A percentile compares a stretch with the other conserved stretches of the same genome.
Evolutionary conservation across 1,140 invertebrate genomes (phyloP).

Genomic region (Stegodyphus dumicola): DNA sequence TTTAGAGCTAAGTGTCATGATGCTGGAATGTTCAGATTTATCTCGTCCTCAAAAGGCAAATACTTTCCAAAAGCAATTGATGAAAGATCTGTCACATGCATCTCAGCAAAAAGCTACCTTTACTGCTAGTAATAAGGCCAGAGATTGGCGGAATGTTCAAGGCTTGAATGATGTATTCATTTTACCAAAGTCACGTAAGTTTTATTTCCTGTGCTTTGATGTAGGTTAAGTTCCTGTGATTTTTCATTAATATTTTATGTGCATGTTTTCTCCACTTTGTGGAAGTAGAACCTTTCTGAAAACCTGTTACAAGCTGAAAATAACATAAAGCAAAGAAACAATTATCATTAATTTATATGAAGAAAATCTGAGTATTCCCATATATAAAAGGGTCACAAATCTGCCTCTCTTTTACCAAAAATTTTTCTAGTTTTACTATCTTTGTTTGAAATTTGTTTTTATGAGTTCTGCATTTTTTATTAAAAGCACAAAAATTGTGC

Average conservation of each 20-base stretch:
- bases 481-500: too few species aligned
- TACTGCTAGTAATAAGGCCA: constrained; percentile 45
- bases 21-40: constrained; percentile 39
- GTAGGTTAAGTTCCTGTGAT: too few species aligned
- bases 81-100: constrained; percentile 36
- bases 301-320: too few species aligned
- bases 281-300: too few species aligned
- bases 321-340: too few species aligned
- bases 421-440: too few species aligned
- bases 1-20: constrained; percentile 19
- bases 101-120: constrained; percentile 32
- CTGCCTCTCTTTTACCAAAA: too few species aligned
- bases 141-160: constrained; percentile 47
- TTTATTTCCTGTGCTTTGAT: not conserved
- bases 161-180: constrained; percentile 49
- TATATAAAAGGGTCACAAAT: too few species aligned
- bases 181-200: constrained; percentile 30
- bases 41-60: constrained; percentile 38
- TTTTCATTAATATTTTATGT: not conserved
- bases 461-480: too few species aligned
- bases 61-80: constrained; percentile 45
- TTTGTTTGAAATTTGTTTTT: too few species aligned
- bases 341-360: too few species aligned
- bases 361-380: too few species aligned
- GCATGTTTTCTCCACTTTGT: not conserved